Evolutionary conservation across 30 jellyfish, hydroid and myxozoan genomes (phyloP), one percentile per base, ranked within the genome.

Genomic region (Cassiopea xamachana): DNA sequence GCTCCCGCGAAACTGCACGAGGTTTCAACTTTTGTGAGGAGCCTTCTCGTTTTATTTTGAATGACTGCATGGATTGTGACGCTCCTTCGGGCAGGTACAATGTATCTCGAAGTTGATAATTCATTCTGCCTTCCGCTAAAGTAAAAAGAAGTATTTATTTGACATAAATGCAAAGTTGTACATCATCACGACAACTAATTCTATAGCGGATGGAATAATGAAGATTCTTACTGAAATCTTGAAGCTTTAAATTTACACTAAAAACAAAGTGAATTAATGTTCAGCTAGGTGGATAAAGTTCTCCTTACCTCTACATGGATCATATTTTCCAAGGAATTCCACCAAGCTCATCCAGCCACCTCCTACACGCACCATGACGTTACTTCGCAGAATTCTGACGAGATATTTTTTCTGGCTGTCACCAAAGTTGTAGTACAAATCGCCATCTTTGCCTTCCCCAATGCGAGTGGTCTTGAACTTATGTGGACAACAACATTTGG

Each of bases 351-450:
- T 89, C 99, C 99, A 95, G 46, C 99, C 99, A 51, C 99, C 99
- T 51, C 99, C 99, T 69, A 95, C 98, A 2, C 99, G 98, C 39
- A 95, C 99, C 99, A 95, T 95, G 39, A 95, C 98, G 59, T 83
- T 84, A 79, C 99, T 95, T 17, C 98, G 51, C 67, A 95, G 64
- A 18, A 95, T 90, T 51, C 99, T 91, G 17, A 95, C 97, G 64
- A 95, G 89, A 58, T 97, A 95, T 46, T 87, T 83, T 76, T 87
- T 95, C 80, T 95, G 99, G 44, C 73, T 80, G 46, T 91, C 98
- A 55, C 99, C 99, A 43, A 95, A 95, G 27, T 82, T 82, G 88
- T 95, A 95, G 67, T 39, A 76, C n/a, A 75, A 75, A 58, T 87
- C 94, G 39, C 88, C 94, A 13, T 79, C 89, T 69, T 92, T 87